Evolutionary conservation across 1,140 invertebrate genomes (phyloP).

Genomic region (Polypedilum vanderplanki): DNA sequence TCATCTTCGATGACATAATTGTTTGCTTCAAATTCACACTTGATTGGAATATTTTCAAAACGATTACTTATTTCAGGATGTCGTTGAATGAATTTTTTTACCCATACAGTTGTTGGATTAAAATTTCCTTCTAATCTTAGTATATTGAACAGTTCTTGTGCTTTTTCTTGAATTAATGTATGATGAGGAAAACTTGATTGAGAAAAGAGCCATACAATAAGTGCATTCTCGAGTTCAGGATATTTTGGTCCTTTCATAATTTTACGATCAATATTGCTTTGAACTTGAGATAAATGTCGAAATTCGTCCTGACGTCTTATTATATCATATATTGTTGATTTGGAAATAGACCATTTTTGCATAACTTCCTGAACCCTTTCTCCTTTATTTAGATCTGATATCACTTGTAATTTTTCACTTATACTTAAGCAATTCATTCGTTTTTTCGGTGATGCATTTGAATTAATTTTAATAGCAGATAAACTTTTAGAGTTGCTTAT

Average conservation of each 20-base stretch:
- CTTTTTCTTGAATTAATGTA: neutral
- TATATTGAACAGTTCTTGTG: neutral
- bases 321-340: neutral
- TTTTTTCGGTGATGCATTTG: neutral
- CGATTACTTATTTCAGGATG: neutral
- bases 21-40: neutral
- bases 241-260: neutral
- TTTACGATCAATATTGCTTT: neutral
- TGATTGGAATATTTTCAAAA: neutral
- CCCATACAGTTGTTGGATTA: neutral
- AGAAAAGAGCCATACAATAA: neutral
- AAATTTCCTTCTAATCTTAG: neutral
- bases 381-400: neutral
- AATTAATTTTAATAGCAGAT: neutral
- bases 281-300: neutral
- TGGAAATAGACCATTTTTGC: neutral
- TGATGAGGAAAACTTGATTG: neutral
- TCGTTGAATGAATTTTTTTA: neutral
- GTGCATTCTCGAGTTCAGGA: neutral
- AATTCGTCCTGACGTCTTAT: neutral
- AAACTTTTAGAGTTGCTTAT: too few species aligned
- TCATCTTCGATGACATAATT: neutral
- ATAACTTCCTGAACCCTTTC: neutral
- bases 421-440: neutral
- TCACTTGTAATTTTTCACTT: neutral